Evolutionary conservation across 2,113 vertebrate species (phyloP).

Genomic region (Nanger granti): DNA sequence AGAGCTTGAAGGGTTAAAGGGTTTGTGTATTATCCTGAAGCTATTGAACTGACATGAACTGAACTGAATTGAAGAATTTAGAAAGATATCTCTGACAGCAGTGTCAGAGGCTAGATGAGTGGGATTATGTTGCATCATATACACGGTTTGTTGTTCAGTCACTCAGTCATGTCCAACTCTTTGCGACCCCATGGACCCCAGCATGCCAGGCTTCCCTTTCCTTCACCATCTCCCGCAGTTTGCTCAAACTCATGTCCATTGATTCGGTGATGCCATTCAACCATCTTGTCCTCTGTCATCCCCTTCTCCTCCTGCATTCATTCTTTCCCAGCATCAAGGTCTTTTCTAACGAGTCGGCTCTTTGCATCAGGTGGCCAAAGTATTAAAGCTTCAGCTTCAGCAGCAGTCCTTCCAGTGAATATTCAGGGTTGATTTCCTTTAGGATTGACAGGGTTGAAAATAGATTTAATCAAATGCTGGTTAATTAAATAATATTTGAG

Average conservation of each 20-base stretch:
- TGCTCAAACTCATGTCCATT: background rate
- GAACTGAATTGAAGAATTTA: background rate
- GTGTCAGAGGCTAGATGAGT: background rate
- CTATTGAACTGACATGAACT: background rate
- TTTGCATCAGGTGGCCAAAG: background rate
- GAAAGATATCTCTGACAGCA: background rate
- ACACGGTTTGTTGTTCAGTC: background rate
- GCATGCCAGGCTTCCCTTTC: background rate
- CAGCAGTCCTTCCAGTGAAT: background rate
- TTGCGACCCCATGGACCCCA: background rate
- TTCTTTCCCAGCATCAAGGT: background rate
- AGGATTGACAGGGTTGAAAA: background rate
- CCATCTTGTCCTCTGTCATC: background rate
- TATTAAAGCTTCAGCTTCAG: background rate
- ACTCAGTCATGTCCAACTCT: background rate
- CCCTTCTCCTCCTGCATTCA: background rate
- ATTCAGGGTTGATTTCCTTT: background rate
- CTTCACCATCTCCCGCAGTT: background rate
- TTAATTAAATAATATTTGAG: background rate
- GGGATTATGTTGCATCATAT: background rate
- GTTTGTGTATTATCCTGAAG: background rate
- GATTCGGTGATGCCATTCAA: background rate
- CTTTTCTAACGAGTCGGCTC: background rate
- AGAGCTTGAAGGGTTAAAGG: background rate
- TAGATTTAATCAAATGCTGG: constrained; percentile 1